phyloP scores from a whole-genome alignment of 2,888 invertebrate species.

The Opisthograptis luteolata region DNA sequence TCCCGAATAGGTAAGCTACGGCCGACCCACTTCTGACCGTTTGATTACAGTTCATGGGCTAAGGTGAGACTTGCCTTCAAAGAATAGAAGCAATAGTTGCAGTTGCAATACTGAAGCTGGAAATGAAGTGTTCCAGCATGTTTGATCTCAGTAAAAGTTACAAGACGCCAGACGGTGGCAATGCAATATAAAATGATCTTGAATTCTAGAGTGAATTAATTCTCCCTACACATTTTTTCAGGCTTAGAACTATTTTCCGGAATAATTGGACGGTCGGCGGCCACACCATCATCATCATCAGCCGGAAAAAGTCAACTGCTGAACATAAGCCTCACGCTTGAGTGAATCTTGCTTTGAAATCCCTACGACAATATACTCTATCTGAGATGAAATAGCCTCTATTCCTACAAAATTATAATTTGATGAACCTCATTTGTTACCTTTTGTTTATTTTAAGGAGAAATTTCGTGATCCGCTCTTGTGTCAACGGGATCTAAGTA shows the following conservation, averaged over 20 bases:
- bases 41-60: constrained; percentile 18
- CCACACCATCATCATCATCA: no score
- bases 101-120: not conserved
- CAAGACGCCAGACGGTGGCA: no score
- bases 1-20: constrained; percentile 39
- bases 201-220: no score
- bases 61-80: constrained; percentile 2
- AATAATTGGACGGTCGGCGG: constrained; percentile 12
- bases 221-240: no score
- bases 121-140: no score
- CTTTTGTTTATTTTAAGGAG: not conserved
- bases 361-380: not conserved
- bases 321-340: no score
- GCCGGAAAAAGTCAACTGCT: no score
- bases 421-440: not conserved
- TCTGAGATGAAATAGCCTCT: not conserved
- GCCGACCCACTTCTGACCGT: constrained; percentile 44
- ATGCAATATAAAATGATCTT: no score
- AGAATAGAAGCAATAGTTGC: not conserved
- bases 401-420: not conserved
- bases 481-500: no score
- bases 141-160: no score
- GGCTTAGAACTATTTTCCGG: not conserved
- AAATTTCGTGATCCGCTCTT: not conserved
- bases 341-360: not conserved